phyloP scores from a whole-genome alignment of 1,140 invertebrate species.

The Halotydeus destructor region DNA sequence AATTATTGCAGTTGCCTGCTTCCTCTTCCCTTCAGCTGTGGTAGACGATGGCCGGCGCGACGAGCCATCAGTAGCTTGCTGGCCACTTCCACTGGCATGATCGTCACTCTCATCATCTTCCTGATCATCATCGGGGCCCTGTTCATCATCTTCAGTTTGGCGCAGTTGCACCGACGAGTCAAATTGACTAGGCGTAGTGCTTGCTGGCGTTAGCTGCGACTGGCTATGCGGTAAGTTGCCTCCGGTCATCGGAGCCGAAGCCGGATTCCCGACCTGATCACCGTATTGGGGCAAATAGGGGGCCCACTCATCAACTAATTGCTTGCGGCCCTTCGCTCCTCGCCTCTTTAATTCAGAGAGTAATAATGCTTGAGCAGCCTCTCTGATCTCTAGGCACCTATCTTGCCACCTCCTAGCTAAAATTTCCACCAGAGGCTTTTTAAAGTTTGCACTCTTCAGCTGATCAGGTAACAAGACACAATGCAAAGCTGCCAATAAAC shows the following conservation, averaged over 20 bases:
- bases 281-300: slow-evolving; percentile 74
- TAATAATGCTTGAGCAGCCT: slow-evolving; percentile 84
- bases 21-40: slow-evolving; percentile 63
- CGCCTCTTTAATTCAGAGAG: slow-evolving; percentile 76
- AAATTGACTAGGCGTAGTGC: too few relatives aligned
- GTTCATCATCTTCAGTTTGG: neutral
- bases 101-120: slow-evolving; percentile 8
- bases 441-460: slow-evolving; percentile 53
- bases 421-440: slow-evolving; percentile 85
- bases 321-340: slow-evolving; percentile 73
- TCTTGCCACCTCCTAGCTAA: slow-evolving; percentile 94
- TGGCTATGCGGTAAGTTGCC: too few relatives aligned
- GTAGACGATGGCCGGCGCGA: slow-evolving; percentile 53
- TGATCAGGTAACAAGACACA: slow-evolving; percentile 79
- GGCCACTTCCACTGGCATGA: neutral
- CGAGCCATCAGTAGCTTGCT: slow-evolving; percentile 24
- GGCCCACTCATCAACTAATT: slow-evolving; percentile 80
- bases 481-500: slow-evolving; percentile 75
- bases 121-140: slow-evolving; percentile 2
- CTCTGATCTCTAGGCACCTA: slow-evolving; percentile 82
- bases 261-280: slow-evolving; percentile 25
- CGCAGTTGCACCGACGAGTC: too few relatives aligned
- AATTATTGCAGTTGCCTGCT: slow-evolving; percentile 91
- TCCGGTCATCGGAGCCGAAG: neutral
- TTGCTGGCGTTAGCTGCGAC: neutral